Conservation (phyloP, 2,113 vertebrate species). For the Argyrosomus japonicus region DNA sequence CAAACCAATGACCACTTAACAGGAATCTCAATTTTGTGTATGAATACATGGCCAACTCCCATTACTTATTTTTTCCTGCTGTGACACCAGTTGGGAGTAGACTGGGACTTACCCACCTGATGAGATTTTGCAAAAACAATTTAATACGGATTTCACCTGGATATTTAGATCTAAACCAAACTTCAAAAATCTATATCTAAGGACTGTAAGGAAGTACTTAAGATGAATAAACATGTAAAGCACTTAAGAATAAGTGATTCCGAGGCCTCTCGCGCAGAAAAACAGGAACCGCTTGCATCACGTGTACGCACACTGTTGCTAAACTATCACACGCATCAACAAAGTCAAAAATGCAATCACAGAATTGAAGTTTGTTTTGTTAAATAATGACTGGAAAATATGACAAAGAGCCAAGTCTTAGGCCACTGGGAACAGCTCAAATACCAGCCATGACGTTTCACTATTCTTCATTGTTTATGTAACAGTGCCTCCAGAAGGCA, state of each 20-base stretch:
- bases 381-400: conserved; percentile 10
- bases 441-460: conserved; percentile 31
- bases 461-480: conserved; percentile 51
- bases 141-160: background rate
- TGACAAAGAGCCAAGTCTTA: conserved; percentile 11
- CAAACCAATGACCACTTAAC: conserved; percentile 29
- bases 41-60: conserved; percentile 49
- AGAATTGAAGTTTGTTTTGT: background rate
- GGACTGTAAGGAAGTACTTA: background rate
- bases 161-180: background rate
- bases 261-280: background rate
- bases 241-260: background rate
- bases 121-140: background rate
- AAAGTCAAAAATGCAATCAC: background rate
- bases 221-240: background rate
- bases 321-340: background rate
- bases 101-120: background rate
- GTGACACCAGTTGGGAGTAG: conserved; percentile 33
- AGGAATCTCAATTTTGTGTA: conserved; percentile 45
- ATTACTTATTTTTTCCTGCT: conserved; percentile 68
- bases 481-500: conserved; percentile 17
- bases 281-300: conserved; percentile 12
- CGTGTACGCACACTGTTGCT: background rate
- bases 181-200: background rate
- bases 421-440: conserved; percentile 7